Evolutionary conservation across 2,797 vertebrate species (phyloP).

Genomic region (Phaenicophaeus curvirostris): DNA sequence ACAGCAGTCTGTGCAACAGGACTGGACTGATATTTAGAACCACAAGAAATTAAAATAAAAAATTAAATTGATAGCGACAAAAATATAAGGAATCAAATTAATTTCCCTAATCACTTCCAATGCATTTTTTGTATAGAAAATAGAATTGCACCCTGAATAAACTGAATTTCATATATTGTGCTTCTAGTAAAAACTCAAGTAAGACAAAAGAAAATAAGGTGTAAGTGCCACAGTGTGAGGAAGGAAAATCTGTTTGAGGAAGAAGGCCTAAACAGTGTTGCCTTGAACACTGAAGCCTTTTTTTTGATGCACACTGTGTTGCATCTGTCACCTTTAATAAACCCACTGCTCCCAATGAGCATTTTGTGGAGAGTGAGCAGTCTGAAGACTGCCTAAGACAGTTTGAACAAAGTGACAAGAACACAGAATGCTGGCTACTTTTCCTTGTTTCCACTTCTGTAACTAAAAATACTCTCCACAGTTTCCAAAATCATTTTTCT

Average conservation of each 20-base stretch:
- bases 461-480: neutral
- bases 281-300: neutral
- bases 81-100: neutral
- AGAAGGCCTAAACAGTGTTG: neutral
- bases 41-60: neutral
- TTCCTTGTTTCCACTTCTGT: neutral
- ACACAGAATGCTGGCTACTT: neutral
- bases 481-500: neutral
- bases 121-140: neutral
- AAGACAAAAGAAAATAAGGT: neutral
- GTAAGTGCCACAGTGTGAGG: fast-evolving
- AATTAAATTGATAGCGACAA: neutral
- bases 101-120: neutral
- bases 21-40: neutral
- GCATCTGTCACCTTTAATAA: neutral
- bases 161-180: neutral
- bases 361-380: neutral
- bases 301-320: neutral
- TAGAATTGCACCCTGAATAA: neutral
- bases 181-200: neutral
- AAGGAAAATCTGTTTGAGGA: neutral
- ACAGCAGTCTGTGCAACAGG: neutral
- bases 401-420: neutral
- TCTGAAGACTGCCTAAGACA: neutral
- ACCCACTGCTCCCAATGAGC: neutral